These are phyloP conservation scores for Gryllus bimaculatus DNA, from an alignment of 1,140 invertebrate genomes.

Conservation along the genomic window DNA sequence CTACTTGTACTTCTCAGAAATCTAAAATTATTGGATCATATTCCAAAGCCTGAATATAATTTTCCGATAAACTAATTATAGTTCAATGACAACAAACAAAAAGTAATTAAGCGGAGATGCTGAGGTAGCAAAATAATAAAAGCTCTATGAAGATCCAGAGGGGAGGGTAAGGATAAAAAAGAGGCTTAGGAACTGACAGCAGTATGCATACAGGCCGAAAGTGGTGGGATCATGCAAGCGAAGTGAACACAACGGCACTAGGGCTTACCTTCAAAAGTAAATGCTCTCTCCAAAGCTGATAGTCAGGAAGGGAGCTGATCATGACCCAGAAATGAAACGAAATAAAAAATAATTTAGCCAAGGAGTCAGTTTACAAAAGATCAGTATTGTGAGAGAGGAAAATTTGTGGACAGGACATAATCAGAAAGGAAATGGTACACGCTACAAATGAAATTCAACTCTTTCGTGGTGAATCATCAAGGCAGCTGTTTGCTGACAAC, in stretches of 20 bases:
- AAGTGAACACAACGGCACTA: background rate
- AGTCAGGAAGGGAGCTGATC: slow-evolving; percentile 45
- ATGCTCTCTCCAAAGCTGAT: slow-evolving; percentile 45
- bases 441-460: background rate
- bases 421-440: background rate
- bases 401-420: background rate
- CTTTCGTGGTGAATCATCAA: background rate
- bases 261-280: slow-evolving; percentile 47
- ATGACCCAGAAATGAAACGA: slow-evolving; percentile 45
- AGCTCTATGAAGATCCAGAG: too few species aligned
- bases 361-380: slow-evolving; percentile 26
- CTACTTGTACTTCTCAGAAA: too few species aligned
- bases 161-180: too few species aligned
- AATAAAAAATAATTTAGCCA: slow-evolving; percentile 41
- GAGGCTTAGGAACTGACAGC: too few species aligned
- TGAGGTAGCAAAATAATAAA: too few species aligned
- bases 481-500: background rate
- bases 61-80: too few species aligned
- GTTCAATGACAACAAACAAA: too few species aligned
- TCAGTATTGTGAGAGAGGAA: background rate
- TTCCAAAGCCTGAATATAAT: too few species aligned
- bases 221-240: background rate
- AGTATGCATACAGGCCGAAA: too few species aligned
- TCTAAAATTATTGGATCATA: too few species aligned
- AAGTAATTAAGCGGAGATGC: too few species aligned